Evolutionary conservation across 1,140 invertebrate genomes (phyloP).

Genomic region (Neodiprion lecontei): DNA sequence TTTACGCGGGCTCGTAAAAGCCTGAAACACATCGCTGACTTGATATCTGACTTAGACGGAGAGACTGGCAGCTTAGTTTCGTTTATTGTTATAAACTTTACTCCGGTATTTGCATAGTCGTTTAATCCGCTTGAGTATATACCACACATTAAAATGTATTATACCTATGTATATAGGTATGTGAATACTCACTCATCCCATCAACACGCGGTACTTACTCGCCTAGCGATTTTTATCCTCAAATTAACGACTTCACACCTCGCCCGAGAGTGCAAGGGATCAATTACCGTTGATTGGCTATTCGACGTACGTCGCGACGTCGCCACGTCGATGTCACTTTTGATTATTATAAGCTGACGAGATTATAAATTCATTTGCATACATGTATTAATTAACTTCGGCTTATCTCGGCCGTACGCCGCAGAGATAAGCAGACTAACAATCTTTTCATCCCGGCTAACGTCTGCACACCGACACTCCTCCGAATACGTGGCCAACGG

Average conservation of each 20-base stretch:
- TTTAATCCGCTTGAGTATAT: too few species aligned
- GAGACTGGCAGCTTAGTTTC: too few species aligned
- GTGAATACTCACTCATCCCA: background rate
- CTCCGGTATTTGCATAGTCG: too few species aligned
- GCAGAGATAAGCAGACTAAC: background rate
- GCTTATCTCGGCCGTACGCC: background rate
- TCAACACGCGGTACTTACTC: background rate
- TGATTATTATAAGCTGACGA: background rate
- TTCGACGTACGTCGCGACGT: background rate
- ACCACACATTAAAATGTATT: background rate
- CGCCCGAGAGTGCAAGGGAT: slow-evolving; percentile 1
- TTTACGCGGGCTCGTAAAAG: too few species aligned
- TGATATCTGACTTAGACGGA: too few species aligned
- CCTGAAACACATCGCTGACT: too few species aligned
- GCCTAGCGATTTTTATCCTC: background rate
- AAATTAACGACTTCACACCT: slow-evolving; percentile 12
- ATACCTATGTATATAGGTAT: background rate
- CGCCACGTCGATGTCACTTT: background rate
- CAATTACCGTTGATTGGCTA: slow-evolving; percentile 10
- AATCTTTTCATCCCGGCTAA: too few species aligned
- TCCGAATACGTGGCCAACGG: too few species aligned
- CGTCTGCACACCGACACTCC: too few species aligned
- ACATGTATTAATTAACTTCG: background rate
- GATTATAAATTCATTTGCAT: slow-evolving; percentile 5
- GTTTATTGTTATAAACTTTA: too few species aligned